Percentiles rank a stretch among this genome's conserved stretches.
Conservation (phyloP, 2,888 invertebrate species). For the Anarsia innoxiella region DNA sequence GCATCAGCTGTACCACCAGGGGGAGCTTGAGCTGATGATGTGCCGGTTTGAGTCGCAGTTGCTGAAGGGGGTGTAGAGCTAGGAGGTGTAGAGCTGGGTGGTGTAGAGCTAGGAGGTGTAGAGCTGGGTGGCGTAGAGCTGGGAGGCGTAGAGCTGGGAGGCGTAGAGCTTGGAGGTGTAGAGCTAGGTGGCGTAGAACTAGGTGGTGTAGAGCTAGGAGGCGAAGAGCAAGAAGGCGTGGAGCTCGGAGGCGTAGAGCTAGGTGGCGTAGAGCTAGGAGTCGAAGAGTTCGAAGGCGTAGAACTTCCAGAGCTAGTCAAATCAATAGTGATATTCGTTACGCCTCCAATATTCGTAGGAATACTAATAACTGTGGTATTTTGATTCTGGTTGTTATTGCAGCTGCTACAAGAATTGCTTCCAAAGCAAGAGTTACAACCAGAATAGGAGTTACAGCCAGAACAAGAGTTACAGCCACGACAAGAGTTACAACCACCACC, state of each 20-base stretch:
- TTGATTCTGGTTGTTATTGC: not conserved
- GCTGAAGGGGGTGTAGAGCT: not conserved
- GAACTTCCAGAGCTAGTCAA: not conserved
- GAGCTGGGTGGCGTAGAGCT: not conserved
- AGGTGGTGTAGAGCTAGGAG: not conserved
- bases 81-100: not conserved
- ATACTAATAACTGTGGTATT: not conserved
- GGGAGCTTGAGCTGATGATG: not conserved
- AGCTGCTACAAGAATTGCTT: not conserved
- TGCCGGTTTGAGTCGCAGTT: not conserved
- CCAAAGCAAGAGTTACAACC: not conserved
- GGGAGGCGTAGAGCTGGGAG: not conserved
- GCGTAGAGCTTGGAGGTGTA: not conserved
- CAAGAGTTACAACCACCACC: not conserved
- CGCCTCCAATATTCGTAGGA: not conserved
- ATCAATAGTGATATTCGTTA: not conserved
- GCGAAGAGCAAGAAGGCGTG: too few relatives aligned
- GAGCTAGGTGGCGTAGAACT: not conserved
- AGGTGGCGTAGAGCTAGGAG: not conserved
- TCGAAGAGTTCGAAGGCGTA: not conserved
- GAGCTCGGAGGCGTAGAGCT: not conserved
- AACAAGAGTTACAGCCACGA: not conserved
- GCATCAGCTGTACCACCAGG: not conserved
- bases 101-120: not conserved
- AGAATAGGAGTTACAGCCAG: not conserved